A percentile compares a stretch with the other conserved stretches of the same genome.
phyloP scores from a whole-genome alignment of 2,113 vertebrate genomes.

The Osmerus eperlanus region DNA sequence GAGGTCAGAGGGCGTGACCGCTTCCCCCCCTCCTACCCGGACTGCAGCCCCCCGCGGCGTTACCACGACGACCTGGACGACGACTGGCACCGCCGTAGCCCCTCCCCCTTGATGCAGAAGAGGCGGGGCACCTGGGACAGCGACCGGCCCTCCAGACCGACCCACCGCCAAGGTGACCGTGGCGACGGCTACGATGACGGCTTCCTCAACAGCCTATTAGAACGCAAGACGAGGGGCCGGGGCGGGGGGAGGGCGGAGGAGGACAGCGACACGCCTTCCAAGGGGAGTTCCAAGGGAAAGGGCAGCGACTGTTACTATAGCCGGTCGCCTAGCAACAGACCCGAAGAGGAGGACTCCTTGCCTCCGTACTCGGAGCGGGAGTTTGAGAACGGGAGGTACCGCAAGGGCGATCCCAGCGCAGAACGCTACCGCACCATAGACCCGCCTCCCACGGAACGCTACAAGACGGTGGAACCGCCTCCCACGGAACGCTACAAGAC shows the following conservation, averaged over 20 bases:
- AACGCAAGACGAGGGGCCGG: conserved; percentile 75
- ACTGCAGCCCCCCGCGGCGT: conserved; percentile 50
- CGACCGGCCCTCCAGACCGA: conserved; percentile 51
- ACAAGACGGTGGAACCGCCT: conserved; percentile 40
- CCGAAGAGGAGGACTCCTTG: conserved; percentile 80
- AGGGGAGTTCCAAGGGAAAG: conserved; percentile 79
- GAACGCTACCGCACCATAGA: conserved; percentile 44
- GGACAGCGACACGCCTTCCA: conserved; percentile 84
- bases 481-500: conserved; percentile 60
- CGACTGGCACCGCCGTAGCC: conserved; percentile 71
- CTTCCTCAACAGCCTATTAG: conserved; percentile 78
- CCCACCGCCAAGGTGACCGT: conserved; percentile 48
- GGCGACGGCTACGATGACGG: conserved; percentile 80
- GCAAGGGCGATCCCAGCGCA: conserved; percentile 52
- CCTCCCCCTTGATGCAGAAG: conserved; percentile 74
- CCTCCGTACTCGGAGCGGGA: conserved; percentile 88
- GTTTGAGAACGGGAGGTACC: conserved; percentile 60
- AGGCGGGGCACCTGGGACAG: conserved; percentile 80
- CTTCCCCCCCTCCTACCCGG: conserved; percentile 39
- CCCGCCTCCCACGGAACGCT: neutral
- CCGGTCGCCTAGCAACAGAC: conserved; percentile 68
- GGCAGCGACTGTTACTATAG: conserved; percentile 68
- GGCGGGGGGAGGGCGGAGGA: conserved; percentile 62
- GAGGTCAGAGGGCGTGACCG: conserved; percentile 60
- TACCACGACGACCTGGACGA: conserved; percentile 60